Evolutionary conservation across 2,113 vertebrate genomes (phyloP).

Genomic region (Protomyctophum bolini): DNA sequence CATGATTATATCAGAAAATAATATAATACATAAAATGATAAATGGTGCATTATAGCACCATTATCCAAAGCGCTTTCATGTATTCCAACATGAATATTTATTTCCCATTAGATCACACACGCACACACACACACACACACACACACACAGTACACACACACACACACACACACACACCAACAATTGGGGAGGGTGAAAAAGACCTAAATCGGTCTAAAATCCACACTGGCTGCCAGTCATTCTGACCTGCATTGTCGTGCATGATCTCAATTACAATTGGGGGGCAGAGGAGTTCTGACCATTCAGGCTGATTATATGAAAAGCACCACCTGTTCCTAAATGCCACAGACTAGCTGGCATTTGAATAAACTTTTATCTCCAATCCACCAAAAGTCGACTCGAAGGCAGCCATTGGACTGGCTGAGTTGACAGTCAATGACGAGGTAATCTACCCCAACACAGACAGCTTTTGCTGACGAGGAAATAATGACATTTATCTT

Average conservation of each 20-base stretch:
- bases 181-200: not conserved
- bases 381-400: conserved; percentile 66
- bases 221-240: conserved; percentile 25
- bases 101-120: too few relatives aligned
- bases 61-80: too few relatives aligned
- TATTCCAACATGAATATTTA: too few relatives aligned
- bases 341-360: conserved; percentile 80
- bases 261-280: conserved; percentile 69
- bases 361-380: conserved; percentile 78
- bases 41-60: too few relatives aligned
- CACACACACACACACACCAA: conserved; percentile 5
- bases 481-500: conserved; percentile 66
- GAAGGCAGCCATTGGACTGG: conserved; percentile 47
- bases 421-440: conserved; percentile 51
- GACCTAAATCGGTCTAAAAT: not conserved
- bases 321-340: conserved; percentile 68
- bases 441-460: conserved; percentile 53
- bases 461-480: conserved; percentile 57
- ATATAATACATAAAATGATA: too few relatives aligned
- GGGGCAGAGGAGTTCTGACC: conserved; percentile 53
- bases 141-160: too few relatives aligned
- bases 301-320: conserved; percentile 68
- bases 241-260: conserved; percentile 51
- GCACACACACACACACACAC: too few relatives aligned
- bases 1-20: too few relatives aligned